A percentile compares a stretch with the other conserved stretches of the same genome.
phyloP scores from a whole-genome alignment of 2,797 vertebrate species.

The Lithobates sylvaticus region DNA sequence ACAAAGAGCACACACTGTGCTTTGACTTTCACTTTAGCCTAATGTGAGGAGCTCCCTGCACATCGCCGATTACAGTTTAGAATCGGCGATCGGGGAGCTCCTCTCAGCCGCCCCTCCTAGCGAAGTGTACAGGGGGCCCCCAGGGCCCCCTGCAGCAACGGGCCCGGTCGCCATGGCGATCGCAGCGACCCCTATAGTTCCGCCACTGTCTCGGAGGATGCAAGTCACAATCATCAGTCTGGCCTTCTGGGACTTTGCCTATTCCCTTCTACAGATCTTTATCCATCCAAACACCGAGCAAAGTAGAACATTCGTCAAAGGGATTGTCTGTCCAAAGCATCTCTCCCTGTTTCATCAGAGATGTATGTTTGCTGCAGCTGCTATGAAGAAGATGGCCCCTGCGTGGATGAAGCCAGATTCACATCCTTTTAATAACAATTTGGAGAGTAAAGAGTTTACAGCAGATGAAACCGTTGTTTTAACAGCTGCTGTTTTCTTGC shows the following conservation, averaged over 20 bases:
- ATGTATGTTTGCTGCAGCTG: neutral
- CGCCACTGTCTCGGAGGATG: conserved; percentile 1
- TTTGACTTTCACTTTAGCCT: too few relatives aligned
- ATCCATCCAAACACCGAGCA: conserved; percentile 5
- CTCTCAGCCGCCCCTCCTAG: too few relatives aligned
- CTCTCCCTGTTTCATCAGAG: neutral
- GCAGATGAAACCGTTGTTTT: conserved; percentile 1
- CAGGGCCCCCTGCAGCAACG: too few relatives aligned
- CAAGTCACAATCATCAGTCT: neutral
- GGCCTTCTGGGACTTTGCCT: neutral
- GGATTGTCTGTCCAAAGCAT: neutral
- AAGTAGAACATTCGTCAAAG: neutral
- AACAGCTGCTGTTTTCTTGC: conserved; percentile 29
- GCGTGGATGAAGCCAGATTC: neutral
- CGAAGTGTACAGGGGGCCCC: too few relatives aligned
- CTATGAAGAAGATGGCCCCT: neutral
- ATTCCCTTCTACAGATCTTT: neutral
- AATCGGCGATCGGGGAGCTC: too few relatives aligned
- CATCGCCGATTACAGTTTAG: too few relatives aligned
- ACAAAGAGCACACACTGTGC: too few relatives aligned
- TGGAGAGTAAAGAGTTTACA: neutral
- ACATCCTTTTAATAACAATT: conserved; percentile 22
- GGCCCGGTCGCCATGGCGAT: too few relatives aligned
- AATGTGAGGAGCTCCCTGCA: too few relatives aligned
- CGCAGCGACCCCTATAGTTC: too few relatives aligned